phyloP scores from a whole-genome alignment of 2,113 vertebrate genomes.

The cat (Felis catus) region DNA sequence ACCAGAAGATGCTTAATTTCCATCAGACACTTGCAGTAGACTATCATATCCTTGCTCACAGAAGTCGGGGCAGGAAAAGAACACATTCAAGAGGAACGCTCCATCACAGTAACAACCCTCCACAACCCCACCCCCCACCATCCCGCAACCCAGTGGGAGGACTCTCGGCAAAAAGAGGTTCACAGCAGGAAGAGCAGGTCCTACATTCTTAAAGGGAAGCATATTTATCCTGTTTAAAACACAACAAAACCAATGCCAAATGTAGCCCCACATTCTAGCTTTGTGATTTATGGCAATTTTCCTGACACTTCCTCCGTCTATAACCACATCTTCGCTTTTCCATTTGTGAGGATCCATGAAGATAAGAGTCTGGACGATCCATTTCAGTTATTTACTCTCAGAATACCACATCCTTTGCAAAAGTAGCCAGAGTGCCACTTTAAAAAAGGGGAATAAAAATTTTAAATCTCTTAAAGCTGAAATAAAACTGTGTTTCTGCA shows the following conservation, averaged over 20 bases:
- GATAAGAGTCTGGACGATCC: conserved; percentile 43
- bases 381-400: conserved; percentile 68
- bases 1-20: neutral
- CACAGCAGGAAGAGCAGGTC: neutral
- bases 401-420: conserved; percentile 53
- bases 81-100: neutral
- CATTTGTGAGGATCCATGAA: conserved; percentile 47
- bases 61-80: neutral
- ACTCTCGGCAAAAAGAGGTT: neutral
- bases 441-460: conserved; percentile 51
- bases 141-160: neutral
- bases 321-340: conserved; percentile 57
- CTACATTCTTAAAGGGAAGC: conserved; percentile 39
- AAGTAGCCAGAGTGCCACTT: conserved; percentile 44
- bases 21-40: neutral
- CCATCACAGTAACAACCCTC: neutral
- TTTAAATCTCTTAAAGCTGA: conserved; percentile 68
- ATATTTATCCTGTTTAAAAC: conserved; percentile 58
- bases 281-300: conserved; percentile 67
- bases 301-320: conserved; percentile 46
- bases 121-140: neutral
- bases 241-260: conserved; percentile 43
- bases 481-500: conserved; percentile 67
- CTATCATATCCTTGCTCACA: neutral
- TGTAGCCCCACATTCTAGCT: conserved; percentile 36